Percentiles rank a stretch among this genome's conserved stretches.
Evolutionary conservation across 2,888 invertebrate species (phyloP).

Genomic region (Xestobium rufovillosum): DNA sequence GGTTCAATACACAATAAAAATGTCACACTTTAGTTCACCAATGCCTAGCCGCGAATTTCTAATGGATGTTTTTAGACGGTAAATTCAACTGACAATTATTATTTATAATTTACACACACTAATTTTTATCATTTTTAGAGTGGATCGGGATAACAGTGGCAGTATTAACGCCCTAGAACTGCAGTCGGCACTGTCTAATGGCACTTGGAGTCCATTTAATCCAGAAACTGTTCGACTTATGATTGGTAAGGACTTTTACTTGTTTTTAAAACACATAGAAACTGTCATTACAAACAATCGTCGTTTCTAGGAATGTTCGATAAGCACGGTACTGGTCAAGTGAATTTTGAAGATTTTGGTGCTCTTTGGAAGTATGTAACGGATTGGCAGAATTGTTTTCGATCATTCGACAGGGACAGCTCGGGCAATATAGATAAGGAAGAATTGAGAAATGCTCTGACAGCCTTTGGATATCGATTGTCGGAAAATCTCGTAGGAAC

Average conservation of each 20-base stretch:
- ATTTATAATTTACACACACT: conserved; percentile 1
- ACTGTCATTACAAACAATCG: conserved; percentile 49
- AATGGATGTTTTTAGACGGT: conserved; percentile 76
- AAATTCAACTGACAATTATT: conserved; percentile 25
- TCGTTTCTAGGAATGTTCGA: conserved; percentile 98
- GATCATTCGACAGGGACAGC: conserved; percentile 87
- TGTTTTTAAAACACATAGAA: no score
- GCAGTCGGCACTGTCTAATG: conserved; percentile 88
- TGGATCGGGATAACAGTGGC: conserved; percentile 79
- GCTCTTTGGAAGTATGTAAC: conserved; percentile 97
- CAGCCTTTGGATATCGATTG: conserved; percentile 82
- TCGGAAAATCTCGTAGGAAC: conserved; percentile 74
- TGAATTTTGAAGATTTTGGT: conserved; percentile 92
- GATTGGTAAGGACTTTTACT: conserved; percentile 87
- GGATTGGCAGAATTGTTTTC: conserved; percentile 96
- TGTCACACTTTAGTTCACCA: conserved; percentile 32
- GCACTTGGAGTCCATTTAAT: conserved; percentile 97
- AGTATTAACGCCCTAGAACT: conserved; percentile 83
- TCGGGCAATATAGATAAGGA: conserved; percentile 86
- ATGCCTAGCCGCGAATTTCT: conserved; percentile 72
- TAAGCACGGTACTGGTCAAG: conserved; percentile 77
- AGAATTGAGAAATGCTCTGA: conserved; percentile 86
- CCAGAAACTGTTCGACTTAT: conserved; percentile 93
- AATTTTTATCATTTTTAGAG: conserved; percentile 44
- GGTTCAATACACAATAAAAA: conserved; percentile 16